phyloP scores from a whole-genome alignment of 2,888 invertebrate genomes.

The Sicus ferrugineus region DNA sequence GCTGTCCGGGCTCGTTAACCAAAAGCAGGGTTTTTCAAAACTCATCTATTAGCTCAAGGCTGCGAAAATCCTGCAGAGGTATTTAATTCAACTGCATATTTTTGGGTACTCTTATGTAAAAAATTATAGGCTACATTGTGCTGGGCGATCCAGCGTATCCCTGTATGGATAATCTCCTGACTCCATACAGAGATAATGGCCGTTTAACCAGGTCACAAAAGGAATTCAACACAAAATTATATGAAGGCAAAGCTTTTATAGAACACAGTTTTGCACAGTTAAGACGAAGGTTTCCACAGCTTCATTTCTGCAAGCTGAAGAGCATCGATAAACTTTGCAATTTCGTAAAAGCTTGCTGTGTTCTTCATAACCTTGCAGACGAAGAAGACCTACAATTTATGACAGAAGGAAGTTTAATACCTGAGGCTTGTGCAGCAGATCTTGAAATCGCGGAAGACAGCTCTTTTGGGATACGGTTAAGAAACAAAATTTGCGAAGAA shows the following conservation, averaged over 20 bases:
- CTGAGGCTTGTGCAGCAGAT: not conserved
- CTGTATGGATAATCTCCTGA: slow-evolving; percentile 29
- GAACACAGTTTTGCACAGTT: slow-evolving; percentile 32
- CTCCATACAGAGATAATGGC: slow-evolving; percentile 28
- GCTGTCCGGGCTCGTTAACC: slow-evolving; percentile 28
- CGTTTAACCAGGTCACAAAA: slow-evolving; percentile 26
- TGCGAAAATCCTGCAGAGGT: slow-evolving; percentile 2
- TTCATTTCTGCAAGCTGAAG: slow-evolving; percentile 32
- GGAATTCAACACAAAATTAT: slow-evolving; percentile 34
- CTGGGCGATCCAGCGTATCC: slow-evolving; percentile 38
- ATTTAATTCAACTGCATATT: not conserved
- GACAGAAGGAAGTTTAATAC: not conserved
- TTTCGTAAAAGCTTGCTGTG: slow-evolving; percentile 35
- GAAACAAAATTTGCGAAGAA: not conserved
- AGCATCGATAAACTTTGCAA: slow-evolving; percentile 28
- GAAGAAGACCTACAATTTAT: slow-evolving; percentile 27
- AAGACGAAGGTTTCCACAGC: slow-evolving; percentile 29
- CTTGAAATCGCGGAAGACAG: not conserved
- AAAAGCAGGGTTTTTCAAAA: slow-evolving; percentile 28
- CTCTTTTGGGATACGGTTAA: not conserved
- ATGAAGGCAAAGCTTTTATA: slow-evolving; percentile 31
- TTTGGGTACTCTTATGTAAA: not conserved
- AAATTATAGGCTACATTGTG: slow-evolving; percentile 31
- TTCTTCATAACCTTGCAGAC: slow-evolving; percentile 35
- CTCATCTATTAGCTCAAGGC: not conserved